These are phyloP conservation scores for Panopea generosa DNA, from an alignment of 2,888 invertebrate genomes.

Conservation along the genomic window DNA sequence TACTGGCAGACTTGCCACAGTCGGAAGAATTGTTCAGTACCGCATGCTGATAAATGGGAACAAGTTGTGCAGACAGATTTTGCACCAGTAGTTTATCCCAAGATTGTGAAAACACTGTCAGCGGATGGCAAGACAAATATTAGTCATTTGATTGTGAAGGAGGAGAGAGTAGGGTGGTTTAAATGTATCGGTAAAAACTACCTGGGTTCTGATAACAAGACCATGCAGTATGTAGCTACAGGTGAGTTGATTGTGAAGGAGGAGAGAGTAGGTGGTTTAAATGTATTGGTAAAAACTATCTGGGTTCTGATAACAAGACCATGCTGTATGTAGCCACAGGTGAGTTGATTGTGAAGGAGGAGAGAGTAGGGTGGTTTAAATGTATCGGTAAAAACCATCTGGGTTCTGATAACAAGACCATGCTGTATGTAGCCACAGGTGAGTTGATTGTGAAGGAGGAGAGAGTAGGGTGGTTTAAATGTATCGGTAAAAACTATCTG, in stretches of 20 bases:
- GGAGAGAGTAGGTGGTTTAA: too few relatives aligned
- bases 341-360: slow-evolving; percentile 41
- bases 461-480: slow-evolving; percentile 56
- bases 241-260: too few relatives aligned
- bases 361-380: slow-evolving; percentile 52
- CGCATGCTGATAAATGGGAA: slow-evolving; percentile 37
- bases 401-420: slow-evolving; percentile 26
- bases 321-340: too few relatives aligned
- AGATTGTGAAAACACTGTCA: slow-evolving; percentile 16
- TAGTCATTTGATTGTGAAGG: slow-evolving; percentile 48
- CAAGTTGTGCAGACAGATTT: slow-evolving; percentile 32
- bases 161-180: slow-evolving; percentile 52
- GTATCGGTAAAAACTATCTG: slow-evolving; percentile 53
- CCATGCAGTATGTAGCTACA: slow-evolving; percentile 51
- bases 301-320: too few relatives aligned
- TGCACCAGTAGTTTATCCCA: slow-evolving; percentile 38
- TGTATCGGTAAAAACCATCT: slow-evolving; percentile 57
- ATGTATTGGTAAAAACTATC: too few relatives aligned
- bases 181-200: slow-evolving; percentile 58
- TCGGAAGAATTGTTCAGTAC: slow-evolving; percentile 33
- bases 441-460: slow-evolving; percentile 42
- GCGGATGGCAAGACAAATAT: slow-evolving; percentile 36
- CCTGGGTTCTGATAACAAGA: slow-evolving; percentile 36
- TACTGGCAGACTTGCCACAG: slow-evolving; percentile 58
- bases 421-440: slow-evolving; percentile 58